Evolutionary conservation across 2,888 invertebrate species (phyloP).

Genomic region (Heliconius cydno): DNA sequence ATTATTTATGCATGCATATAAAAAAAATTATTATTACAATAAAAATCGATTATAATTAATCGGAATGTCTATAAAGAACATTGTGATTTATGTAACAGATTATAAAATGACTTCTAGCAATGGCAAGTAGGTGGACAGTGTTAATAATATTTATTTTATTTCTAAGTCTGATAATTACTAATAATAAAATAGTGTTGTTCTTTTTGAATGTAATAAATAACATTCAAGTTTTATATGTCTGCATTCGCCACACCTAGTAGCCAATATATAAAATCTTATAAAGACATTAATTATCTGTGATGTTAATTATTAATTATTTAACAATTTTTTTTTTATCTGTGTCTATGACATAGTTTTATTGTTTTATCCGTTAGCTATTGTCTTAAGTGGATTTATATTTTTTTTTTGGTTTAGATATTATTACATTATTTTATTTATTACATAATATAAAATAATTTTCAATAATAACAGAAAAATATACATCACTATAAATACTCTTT

Average conservation of each 20-base stretch:
- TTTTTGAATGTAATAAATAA: slow-evolving; percentile 3
- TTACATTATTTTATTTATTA: not conserved
- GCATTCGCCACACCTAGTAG: slow-evolving; percentile 16
- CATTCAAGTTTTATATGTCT: not conserved
- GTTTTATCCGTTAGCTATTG: not conserved
- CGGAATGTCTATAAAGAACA: not conserved
- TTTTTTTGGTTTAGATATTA: no score
- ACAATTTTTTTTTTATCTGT: not conserved
- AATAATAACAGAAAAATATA: no score
- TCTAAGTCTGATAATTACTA: not conserved
- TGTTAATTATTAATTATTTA: slow-evolving; percentile 1
- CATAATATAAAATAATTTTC: no score
- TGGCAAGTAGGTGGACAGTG: not conserved
- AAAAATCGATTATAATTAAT: slow-evolving; percentile 1
- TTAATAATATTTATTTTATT: not conserved
- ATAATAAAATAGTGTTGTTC: slow-evolving; percentile 5
- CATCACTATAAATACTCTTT: no score
- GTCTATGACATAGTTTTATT: not conserved
- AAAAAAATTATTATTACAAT: slow-evolving; percentile 49
- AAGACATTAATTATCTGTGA: slow-evolving; percentile 11
- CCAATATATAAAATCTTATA: not conserved
- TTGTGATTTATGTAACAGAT: not conserved
- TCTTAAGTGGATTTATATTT: not conserved
- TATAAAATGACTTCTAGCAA: not conserved
- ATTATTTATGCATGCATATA: not conserved